Evolutionary conservation across 2,113 vertebrate species (phyloP), one percentile per base, ranked within the genome.

Genomic region (Rhinolophus ferrumequinum): DNA sequence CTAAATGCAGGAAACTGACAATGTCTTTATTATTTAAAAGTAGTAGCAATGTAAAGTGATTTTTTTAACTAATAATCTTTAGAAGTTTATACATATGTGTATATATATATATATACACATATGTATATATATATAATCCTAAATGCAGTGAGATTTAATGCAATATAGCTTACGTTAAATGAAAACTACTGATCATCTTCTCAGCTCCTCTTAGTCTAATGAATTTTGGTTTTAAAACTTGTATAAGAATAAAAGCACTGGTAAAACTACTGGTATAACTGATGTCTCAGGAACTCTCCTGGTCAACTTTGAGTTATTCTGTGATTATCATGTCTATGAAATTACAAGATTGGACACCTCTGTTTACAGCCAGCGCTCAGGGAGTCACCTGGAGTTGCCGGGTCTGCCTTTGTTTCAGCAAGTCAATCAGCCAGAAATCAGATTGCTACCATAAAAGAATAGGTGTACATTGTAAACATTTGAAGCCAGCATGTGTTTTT

Each of bases 351-450:
- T 76, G 47, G 56, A 88, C 22, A 83, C 41, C 41, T 90, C 56
- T 60, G 33, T 83, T 84, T 92, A 83, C 4, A 90, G 33, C 54
- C 81, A 90, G 58, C 52, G 28, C 44, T 50, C 47, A 88, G 60
- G 52, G 24, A 72, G 66, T 92, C 26, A 60, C 66, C 50, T 50
- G 41, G 38, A 93, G 30, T 95, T 96, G 50, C 56, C 35, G 93
- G 35, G 18, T 93, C 66, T 92, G 33, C 67, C 47, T 94, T 92
- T 93, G 33, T 82, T 35, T 96, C 84, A 77, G 35, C 35, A 64
- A 60, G 91, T 90, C 72, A 97, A 89, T 76, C 33, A 84, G 28
- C 41, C 72, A 82, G 79, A 97, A 93, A 91, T 82, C n/a, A 24
- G 16, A 54, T 72, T n/a, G 10, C 62, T 92, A 18, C 62, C 92